Evolutionary conservation across 1,140 invertebrate species (phyloP), one percentile per base, ranked within the genome.

Genomic region (Asobara japonica): DNA sequence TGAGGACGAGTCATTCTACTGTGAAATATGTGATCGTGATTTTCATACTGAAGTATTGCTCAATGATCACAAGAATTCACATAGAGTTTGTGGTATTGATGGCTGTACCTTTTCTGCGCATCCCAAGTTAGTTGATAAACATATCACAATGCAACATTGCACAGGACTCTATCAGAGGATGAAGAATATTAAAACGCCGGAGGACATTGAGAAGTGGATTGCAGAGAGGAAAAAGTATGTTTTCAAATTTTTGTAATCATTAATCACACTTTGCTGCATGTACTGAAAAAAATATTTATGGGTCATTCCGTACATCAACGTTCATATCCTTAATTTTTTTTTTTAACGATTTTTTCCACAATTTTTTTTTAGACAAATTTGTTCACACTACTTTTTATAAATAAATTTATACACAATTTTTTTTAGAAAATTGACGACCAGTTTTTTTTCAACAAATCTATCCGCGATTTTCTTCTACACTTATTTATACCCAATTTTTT

Each of bases 191-290:
- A 90, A 92, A 69, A 92, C 91, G 8, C 90, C 92, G 1, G 94
- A 96, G 82, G 94, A 96, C 72, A 92, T 96, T 74, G 82, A 91
- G 60, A 94, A 94, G 84, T 97, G 95, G 94, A 91, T 90, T 67
- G 90, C 89, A 61, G 94, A 96, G 76, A 89, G 96, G 69, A 94
- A 92, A 83, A 93, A 89, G 86, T 91, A 82, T 81, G 73, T 66
- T 29, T 38, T 18, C 6, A 29, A 56, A 16, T 51, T 62, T 45
- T 20, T 29, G 2, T 20, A 45, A 56, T 70, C 1, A 72, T 22
- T 7, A n/a, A 18, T 10, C 20, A 33, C 18, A 56, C 18, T 13
- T 30, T 71, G 31, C 66, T 69, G 67, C 69, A 51, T 65, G 66
- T 18, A 51, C 62, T 45, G 29, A 11, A 67, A 65, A 66, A 68